Percentiles rank a stretch among this genome's conserved stretches.
phyloP scores from a whole-genome alignment of 2,888 invertebrate genomes.

The Melinaea menophilus region DNA sequence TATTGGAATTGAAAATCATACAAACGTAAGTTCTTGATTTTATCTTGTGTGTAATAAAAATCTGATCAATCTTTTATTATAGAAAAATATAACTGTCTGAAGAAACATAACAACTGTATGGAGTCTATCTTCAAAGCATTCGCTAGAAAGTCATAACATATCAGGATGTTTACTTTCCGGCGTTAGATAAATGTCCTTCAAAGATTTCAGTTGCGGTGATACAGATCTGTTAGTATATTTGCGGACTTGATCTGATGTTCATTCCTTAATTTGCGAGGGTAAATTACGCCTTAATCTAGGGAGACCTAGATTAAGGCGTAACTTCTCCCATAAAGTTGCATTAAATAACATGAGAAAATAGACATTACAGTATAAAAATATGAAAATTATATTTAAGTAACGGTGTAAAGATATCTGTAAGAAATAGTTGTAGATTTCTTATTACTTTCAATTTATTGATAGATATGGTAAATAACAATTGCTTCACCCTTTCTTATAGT shows the following conservation, averaged over 20 bases:
- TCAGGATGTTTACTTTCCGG: slow-evolving; percentile 59
- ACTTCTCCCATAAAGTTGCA: slow-evolving; percentile 10
- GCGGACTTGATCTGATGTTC: slow-evolving; percentile 1
- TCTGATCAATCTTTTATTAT: slow-evolving; percentile 61
- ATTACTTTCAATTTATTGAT: slow-evolving; percentile 34
- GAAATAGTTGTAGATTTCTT: slow-evolving; percentile 28
- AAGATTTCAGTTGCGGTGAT: slow-evolving; percentile 25
- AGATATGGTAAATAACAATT: slow-evolving; percentile 42
- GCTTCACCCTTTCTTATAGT: slow-evolving; percentile 45
- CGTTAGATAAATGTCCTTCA: slow-evolving; percentile 51
- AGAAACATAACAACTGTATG: slow-evolving; percentile 63
- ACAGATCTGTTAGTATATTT: slow-evolving; percentile 11
- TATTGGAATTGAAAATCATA: too few species aligned
- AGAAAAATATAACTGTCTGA: slow-evolving; percentile 60
- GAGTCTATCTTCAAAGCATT: slow-evolving; percentile 45
- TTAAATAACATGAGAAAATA: too few species aligned
- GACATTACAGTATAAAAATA: too few species aligned
- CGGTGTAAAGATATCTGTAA: not conserved
- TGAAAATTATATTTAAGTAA: not conserved
- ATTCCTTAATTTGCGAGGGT: not conserved
- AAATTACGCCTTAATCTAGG: too few species aligned
- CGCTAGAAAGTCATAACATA: slow-evolving; percentile 41
- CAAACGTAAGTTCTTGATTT: slow-evolving; percentile 34
- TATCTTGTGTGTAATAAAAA: slow-evolving; percentile 63
- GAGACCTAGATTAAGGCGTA: slow-evolving; percentile 5